These are phyloP conservation scores for Melipona bicolor DNA, from an alignment of 2,888 invertebrate genomes.

Conservation along the genomic window DNA sequence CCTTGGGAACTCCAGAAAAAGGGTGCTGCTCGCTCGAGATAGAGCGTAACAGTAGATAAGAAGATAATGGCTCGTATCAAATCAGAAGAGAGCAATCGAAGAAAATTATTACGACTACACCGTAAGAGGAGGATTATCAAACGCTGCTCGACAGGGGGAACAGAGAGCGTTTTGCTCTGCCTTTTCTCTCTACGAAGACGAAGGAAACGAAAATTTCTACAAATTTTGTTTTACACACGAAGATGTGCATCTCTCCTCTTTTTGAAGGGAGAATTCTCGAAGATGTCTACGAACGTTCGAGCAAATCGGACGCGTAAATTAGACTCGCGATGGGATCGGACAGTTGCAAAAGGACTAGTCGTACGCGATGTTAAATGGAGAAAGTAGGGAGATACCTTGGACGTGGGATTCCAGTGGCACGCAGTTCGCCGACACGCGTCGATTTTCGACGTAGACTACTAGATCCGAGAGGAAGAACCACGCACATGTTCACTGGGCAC, in stretches of 20 bases:
- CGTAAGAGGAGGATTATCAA: not conserved
- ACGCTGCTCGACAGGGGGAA: not conserved
- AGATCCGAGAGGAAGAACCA: conserved; percentile 18
- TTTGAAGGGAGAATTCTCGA: not conserved
- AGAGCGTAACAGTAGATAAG: conserved; percentile 36
- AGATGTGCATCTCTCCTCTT: too few relatives aligned
- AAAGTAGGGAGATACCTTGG: conserved; percentile 50
- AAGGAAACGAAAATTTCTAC: not conserved
- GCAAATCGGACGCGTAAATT: not conserved
- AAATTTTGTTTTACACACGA: too few relatives aligned
- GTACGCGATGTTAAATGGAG: conserved; percentile 36
- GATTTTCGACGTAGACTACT: conserved; percentile 7
- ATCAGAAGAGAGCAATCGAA: conserved; percentile 19
- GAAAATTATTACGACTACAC: not conserved
- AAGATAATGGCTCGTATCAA: conserved; percentile 27
- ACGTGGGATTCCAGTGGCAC: conserved; percentile 35
- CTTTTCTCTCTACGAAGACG: not conserved
- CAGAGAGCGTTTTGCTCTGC: too few relatives aligned
- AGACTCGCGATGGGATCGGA: not conserved
- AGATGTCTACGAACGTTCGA: not conserved
- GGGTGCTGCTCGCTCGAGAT: conserved; percentile 3
- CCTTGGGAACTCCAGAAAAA: conserved; percentile 39
- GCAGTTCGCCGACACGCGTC: conserved; percentile 31
- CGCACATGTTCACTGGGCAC: conserved; percentile 50
- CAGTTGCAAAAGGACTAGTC: not conserved